Evolutionary conservation across 1,140 invertebrate species (phyloP), one percentile per base, ranked within the genome.

Genomic region (Papilio helenus): DNA sequence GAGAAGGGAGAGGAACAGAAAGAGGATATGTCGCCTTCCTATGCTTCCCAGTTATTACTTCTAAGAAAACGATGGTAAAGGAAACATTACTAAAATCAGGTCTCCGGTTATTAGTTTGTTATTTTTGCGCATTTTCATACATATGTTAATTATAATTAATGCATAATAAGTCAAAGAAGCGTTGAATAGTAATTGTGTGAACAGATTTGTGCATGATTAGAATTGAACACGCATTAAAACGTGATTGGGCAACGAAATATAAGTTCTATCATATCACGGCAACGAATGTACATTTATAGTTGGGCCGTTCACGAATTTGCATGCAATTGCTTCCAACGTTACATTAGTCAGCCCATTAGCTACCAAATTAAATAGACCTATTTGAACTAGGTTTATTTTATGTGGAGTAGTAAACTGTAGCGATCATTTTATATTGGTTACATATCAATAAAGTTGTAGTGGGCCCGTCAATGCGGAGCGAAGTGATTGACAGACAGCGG

Each of bases 401-500:
- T 26, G 26, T 23, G n/a, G 5, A n/a, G 18, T 12, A 58, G 61
- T 78, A 51, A 44, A 72, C 18, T 55, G 14, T 9, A 72, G 26
- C 51, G 82, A 20, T 82, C 86, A 79, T 39, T 18, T 78, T 79
- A 86, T 7, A 77, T 49, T 84, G 83, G 86, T 55, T 80, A 77
- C 34, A 58, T 80, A 81, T 82, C 84, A 81, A 85, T 86, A 85
- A 84, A 84, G 86, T 82, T 82, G 86, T 82, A 82, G 76, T 58
- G 49, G 74, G 79, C 73, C 76, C 77, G 81, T 82, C 84, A 80
- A 81, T 79, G 80, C 72, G 51, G 76, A 79, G 46, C 42, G 72
- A 77, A 51, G 76, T 80, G 85, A 86, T 83, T 89, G 89, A 90
- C 82, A 84, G 88, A 88, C 89, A 84, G 84, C 82, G 82, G 86